Evolutionary conservation across 2,888 invertebrate species (phyloP), one percentile per base, ranked within the genome.

Genomic region (Ischnura elegans): DNA sequence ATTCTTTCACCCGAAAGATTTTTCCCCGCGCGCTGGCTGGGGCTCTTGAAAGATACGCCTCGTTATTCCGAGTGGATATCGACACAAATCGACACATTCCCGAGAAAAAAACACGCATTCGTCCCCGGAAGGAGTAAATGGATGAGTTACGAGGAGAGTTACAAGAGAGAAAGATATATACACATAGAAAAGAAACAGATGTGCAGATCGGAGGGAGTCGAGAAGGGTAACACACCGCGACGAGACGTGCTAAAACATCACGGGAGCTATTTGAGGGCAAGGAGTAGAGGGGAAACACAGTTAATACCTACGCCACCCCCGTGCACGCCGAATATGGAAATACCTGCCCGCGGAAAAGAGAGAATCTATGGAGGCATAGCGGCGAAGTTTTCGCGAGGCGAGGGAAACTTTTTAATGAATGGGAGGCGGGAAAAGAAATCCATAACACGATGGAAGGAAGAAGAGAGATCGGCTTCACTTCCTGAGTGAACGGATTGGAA

Each of bases 371-470:
- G 3, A 76, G n/a, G 43, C 90, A 8, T 61, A n/a, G 90, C 25
- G 29, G 61, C 25, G 8, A 51, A 90, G 51, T 36, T 90, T 51
- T 90, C 55, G 21, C 61, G 55, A 55, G 66, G 43, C 42, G 42
- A 36, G 66, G 43, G 66, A 43, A 90, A 66, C 55, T 55, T 61
- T 87, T 55, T 55, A 90, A 66, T 66, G 45, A 61, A 90, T 90
- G 61, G 43, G 90, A 61, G 61, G 43, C 45, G 61, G 61, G 55
- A 55, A 51, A 25, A 61, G 90, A 47, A 90, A 90, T 61, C 55
- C 42, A 61, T 90, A 61, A 43, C 55, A 76, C 36, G 76, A 36
- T 29, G 29, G 76, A 36, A 76, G 76, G 76, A 76, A 3, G 51
- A 8, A 10, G 19, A 76, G 36, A 76, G 36, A 76, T 76, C 76